A percentile compares a stretch with the other conserved stretches of the same genome.
These are phyloP conservation scores for Rhipidura dahli DNA, from an alignment of 2,113 vertebrate species.

Conservation along the genomic window DNA sequence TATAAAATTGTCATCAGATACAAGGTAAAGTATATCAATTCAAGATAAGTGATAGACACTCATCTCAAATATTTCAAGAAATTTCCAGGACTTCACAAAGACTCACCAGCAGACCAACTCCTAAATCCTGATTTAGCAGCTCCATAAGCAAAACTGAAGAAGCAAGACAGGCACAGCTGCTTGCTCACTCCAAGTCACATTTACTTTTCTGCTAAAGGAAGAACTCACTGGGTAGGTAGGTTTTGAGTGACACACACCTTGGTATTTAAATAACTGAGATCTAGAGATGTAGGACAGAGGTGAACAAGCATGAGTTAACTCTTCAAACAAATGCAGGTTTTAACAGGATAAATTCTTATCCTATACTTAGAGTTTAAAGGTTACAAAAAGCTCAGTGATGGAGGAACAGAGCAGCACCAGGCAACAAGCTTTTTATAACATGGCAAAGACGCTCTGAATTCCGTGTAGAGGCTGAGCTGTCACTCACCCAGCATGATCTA, in stretches of 20 bases:
- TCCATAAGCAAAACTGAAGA: not conserved
- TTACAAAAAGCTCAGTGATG: not conserved
- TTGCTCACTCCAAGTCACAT: not conserved
- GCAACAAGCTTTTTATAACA: not conserved
- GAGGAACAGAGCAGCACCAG: not conserved
- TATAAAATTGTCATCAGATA: not conserved
- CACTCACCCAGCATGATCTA: not conserved
- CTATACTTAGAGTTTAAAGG: slow-evolving; percentile 2
- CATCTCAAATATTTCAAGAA: not conserved
- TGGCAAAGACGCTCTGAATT: not conserved
- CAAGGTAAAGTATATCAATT: not conserved
- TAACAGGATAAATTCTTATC: slow-evolving; percentile 6
- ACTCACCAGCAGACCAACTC: not conserved
- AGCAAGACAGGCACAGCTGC: not conserved
- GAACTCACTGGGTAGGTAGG: not conserved
- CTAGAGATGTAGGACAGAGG: slow-evolving; percentile 27
- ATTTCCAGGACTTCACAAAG: not conserved
- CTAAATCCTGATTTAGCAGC: not conserved
- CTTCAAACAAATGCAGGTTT: slow-evolving; percentile 23
- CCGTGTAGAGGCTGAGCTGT: not conserved
- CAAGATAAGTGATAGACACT: not conserved
- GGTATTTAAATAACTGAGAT: slow-evolving; percentile 19
- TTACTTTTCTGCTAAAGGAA: not conserved
- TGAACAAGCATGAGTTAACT: not conserved
- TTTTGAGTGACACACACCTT: slow-evolving; percentile 39